Base-by-base conservation (phyloP, 2,888 invertebrate genomes). In the Trissoscelio sp. region DNA sequence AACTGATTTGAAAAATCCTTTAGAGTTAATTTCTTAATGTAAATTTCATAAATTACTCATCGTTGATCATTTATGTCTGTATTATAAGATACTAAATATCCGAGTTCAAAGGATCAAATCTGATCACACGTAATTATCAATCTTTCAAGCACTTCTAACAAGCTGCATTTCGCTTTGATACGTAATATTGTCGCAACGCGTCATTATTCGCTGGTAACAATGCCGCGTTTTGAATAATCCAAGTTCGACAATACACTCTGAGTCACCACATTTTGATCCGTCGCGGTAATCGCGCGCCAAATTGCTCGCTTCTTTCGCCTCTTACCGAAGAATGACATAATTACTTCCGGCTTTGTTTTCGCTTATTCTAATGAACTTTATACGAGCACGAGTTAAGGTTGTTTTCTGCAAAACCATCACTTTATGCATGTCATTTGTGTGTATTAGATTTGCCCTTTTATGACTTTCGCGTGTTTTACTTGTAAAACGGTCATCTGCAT, bases 151-250 rank as follows among this genome's bases (percentile, higher is more conserved):
- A 44, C 37, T 28, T 46, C 60, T 69, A 69, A 64, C 42, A 42
- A 58, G 64, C 58, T 72, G 77, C 67, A 67, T 78, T 81, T 81
- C 48, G 62, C 69, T 66, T 28, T 72, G 62, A 39, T n/a, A 58
- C 48, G 74, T 57, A 74, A 80, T 74, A 74, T 57, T 31, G 74
- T 42, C 53, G 48, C 57, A 69, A 60, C 46, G 37, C 69, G 69
- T 69, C 72, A 81, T 78, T 78, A 81, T 73, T 73, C 81, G 55
- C 39, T 5, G 20, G 37, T 18, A 57, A 81, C 74, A 81, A 81
- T 78, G 51, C 62, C 44, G 18, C 48, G 55, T 70, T 75, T 75
- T 70, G 75, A 69, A 75, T 80, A 75, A 80, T 80, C 81, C 72
- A 66, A 28, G 44, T 77, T 70, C 42, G 51, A 81, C 72, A 70